A percentile compares a stretch with the other conserved stretches of the same genome.
Conservation (phyloP, 2,888 invertebrate species). For the Dryomyza anilis region DNA sequence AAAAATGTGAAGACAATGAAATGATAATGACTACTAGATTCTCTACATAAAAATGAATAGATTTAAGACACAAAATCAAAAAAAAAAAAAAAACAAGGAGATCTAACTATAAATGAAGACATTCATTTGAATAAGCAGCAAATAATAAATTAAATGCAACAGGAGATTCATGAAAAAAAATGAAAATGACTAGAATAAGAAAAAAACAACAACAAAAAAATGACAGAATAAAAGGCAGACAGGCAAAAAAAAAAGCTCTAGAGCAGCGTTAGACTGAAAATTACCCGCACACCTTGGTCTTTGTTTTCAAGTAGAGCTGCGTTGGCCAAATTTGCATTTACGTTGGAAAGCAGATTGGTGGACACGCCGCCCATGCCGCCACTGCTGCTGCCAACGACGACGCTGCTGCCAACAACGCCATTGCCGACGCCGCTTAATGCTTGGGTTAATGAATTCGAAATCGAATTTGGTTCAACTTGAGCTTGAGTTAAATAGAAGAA, state of each 20-base stretch:
- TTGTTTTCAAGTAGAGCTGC: conserved; percentile 55
- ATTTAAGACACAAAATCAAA: not conserved
- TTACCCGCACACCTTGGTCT: conserved; percentile 64
- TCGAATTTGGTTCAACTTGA: conserved; percentile 29
- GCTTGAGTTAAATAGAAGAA: no score
- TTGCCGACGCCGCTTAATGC: conserved; percentile 35
- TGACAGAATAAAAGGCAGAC: conserved; percentile 1
- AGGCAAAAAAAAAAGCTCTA: conserved; percentile 3
- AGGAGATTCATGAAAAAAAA: not conserved
- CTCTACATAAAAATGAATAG: no score
- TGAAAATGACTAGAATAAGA: not conserved
- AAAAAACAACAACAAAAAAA: no score
- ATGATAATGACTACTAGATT: no score
- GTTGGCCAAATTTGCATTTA: conserved; percentile 29
- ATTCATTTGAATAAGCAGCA: not conserved
- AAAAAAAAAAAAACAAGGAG: not conserved
- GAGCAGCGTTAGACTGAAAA: conserved; percentile 3
- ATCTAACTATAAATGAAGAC: no score
- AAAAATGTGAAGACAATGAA: no score
- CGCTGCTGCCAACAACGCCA: conserved; percentile 26
- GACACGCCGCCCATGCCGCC: conserved; percentile 36
- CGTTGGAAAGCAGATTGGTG: conserved; percentile 33
- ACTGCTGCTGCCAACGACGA: conserved; percentile 5
- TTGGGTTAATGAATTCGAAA: conserved; percentile 28
- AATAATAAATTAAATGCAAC: no score